Percentiles rank a stretch among this genome's conserved stretches.
Conservation (phyloP, 2,797 vertebrate genomes). For the Percopsis omiscomaycus region DNA sequence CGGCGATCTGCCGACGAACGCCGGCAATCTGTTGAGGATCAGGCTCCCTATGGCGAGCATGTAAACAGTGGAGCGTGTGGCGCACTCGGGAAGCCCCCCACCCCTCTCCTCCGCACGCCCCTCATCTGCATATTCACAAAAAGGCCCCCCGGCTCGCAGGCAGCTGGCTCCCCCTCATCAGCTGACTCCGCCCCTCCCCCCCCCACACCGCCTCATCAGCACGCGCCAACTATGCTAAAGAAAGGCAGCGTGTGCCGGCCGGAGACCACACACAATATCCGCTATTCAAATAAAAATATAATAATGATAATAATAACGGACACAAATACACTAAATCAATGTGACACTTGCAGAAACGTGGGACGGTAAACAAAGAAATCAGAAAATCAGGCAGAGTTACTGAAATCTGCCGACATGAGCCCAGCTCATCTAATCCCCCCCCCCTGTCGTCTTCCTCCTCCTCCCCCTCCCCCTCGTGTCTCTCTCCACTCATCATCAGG, state of each 20-base stretch:
- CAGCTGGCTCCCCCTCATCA: constrained; percentile 76
- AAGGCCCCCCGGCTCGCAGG: constrained; percentile 65
- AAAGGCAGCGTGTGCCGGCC: constrained; percentile 65
- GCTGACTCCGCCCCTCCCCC: constrained; percentile 71
- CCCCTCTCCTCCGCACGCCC: constrained; percentile 78
- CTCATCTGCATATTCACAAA: constrained; percentile 85
- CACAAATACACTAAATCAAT: constrained; percentile 64
- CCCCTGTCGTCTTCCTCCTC: constrained; percentile 34
- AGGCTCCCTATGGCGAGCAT: constrained; percentile 81
- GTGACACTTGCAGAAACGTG: constrained; percentile 46
- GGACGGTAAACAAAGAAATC: constrained; percentile 68
- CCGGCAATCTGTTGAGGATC: constrained; percentile 87
- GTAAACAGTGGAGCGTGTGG: constrained; percentile 88
- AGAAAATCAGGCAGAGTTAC: constrained; percentile 61
- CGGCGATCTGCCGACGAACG: constrained; percentile 82
- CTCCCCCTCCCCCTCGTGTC: constrained; percentile 51
- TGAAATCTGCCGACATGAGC: constrained; percentile 69
- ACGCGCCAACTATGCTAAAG: constrained; percentile 71
- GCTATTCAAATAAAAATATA: constrained; percentile 26
- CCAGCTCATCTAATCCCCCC: constrained; percentile 73
- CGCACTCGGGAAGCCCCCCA: constrained; percentile 82
- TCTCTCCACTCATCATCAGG: constrained; percentile 80
- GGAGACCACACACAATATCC: constrained; percentile 53
- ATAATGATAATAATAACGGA: constrained; percentile 31
- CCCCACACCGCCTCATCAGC: constrained; percentile 75